Base-by-base conservation (phyloP, 2,888 invertebrate species). In the Cenopis cana region DNA sequence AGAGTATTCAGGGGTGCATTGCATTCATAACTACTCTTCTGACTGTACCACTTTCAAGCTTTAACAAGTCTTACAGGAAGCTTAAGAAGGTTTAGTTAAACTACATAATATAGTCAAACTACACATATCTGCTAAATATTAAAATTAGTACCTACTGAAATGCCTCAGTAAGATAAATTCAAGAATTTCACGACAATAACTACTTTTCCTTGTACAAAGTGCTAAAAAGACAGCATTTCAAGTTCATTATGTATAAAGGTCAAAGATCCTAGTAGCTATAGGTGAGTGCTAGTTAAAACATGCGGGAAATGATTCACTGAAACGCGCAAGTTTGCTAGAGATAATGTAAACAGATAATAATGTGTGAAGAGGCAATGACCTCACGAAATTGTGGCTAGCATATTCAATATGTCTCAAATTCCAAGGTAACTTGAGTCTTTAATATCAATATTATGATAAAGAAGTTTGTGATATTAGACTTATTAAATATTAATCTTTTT, bases 281-380 rank as follows among this genome's bases (percentile, higher is more conserved):
- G 60, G 36, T 59, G 24, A 38, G 64, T 38, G 17, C 46, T 57
- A 50, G 57, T 49, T 62, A 55, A 49, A 62, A 10, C 68, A 62
- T 17, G 57, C 56, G 38, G 38, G 50, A 20, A 52, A 69, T 69
- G 57, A 69, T 65, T 69, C 64, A 69, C 49, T 17, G 49, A 18
- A 14, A 20, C 64, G 24, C 49, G 46, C 24, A 29, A 49, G 29
- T 41, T 65, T 59, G 33, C 64, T 20, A 46, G 49, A 57, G 69
- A 69, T 69, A 65, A 59, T 69, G 64, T 59, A 64, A 50, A 64
- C 64, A 69, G 69, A 69, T 69, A 65, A 69, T 11, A 52, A 56
- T 69, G 69, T 69, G 52, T 59, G 52, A n/a, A 57, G 64, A 59
- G 69, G 20, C 69, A 69, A 59, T 65, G 64, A 69, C 69, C 64